These are phyloP conservation scores for Enteromius mattozi DNA, from an alignment of 2,797 vertebrate genomes.

Conservation along the genomic window DNA sequence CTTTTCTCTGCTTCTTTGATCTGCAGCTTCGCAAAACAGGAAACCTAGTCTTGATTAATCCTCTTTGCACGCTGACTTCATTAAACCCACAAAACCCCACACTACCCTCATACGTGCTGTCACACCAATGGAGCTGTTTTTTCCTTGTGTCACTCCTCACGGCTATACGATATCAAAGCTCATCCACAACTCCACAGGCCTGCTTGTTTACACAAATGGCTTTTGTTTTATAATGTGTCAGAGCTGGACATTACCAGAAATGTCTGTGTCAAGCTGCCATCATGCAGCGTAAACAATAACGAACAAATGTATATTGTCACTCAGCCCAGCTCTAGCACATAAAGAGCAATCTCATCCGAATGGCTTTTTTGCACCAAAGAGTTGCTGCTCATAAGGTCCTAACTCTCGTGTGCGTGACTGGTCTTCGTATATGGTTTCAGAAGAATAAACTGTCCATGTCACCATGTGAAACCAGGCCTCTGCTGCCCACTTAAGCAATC, in stretches of 20 bases:
- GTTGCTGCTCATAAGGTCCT: slow-evolving; percentile 7
- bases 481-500: slow-evolving; percentile 80
- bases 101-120: slow-evolving; percentile 17
- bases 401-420: neutral
- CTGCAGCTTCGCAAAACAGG: slow-evolving; percentile 43
- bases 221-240: slow-evolving; percentile 46
- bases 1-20: slow-evolving; percentile 41
- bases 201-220: slow-evolving; percentile 43
- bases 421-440: slow-evolving; percentile 21
- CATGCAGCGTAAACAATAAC: slow-evolving; percentile 53
- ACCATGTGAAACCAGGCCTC: slow-evolving; percentile 75
- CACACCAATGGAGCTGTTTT: slow-evolving; percentile 16
- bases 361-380: neutral
- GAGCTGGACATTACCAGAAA: slow-evolving; percentile 49
- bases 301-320: slow-evolving; percentile 42
- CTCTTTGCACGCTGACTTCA: slow-evolving; percentile 48
- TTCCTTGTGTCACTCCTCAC: slow-evolving; percentile 40
- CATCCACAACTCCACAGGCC: slow-evolving; percentile 30
- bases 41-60: slow-evolving; percentile 50
- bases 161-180: slow-evolving; percentile 54
- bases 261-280: slow-evolving; percentile 50
- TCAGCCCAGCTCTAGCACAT: slow-evolving; percentile 23
- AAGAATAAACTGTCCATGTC: slow-evolving; percentile 60
- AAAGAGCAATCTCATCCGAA: slow-evolving; percentile 32
- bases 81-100: slow-evolving; percentile 50